These are phyloP conservation scores for Lamellibrachia columna DNA, from an alignment of 2,888 invertebrate species.

Conservation along the genomic window DNA sequence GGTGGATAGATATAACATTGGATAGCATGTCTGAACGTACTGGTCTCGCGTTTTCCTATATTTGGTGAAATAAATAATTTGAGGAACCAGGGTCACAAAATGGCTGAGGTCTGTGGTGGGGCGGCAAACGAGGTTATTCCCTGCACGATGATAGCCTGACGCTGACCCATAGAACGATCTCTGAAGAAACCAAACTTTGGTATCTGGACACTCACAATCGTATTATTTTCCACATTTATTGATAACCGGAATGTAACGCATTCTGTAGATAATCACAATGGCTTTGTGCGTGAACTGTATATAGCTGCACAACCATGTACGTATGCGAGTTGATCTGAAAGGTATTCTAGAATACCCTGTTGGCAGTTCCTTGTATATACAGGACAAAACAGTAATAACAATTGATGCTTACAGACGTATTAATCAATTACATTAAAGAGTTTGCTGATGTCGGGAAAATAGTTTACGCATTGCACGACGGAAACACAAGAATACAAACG, in stretches of 20 bases:
- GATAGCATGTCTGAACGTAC: no score
- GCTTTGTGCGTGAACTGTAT: neutral
- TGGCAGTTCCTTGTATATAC: neutral
- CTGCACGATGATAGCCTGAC: neutral
- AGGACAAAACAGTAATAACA: slow-evolving; percentile 2
- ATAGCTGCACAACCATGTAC: neutral
- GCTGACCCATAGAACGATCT: neutral
- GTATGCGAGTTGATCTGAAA: neutral
- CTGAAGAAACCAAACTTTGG: neutral
- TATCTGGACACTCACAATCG: neutral
- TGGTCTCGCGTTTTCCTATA: no score
- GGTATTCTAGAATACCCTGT: neutral
- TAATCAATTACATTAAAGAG: neutral
- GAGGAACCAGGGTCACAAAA: no score
- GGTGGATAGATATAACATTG: no score
- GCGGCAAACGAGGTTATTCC: neutral
- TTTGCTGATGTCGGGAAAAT: neutral
- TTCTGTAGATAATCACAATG: neutral
- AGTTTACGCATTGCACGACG: neutral
- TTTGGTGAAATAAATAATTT: no score
- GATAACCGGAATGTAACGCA: neutral
- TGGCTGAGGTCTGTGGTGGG: no score
- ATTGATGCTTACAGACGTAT: neutral
- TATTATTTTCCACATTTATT: slow-evolving; percentile 5
- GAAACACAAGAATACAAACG: neutral